Evolutionary conservation across 2,797 vertebrate species (phyloP), one percentile per base, ranked within the genome.

Genomic region (Calcarius lapponicus): DNA sequence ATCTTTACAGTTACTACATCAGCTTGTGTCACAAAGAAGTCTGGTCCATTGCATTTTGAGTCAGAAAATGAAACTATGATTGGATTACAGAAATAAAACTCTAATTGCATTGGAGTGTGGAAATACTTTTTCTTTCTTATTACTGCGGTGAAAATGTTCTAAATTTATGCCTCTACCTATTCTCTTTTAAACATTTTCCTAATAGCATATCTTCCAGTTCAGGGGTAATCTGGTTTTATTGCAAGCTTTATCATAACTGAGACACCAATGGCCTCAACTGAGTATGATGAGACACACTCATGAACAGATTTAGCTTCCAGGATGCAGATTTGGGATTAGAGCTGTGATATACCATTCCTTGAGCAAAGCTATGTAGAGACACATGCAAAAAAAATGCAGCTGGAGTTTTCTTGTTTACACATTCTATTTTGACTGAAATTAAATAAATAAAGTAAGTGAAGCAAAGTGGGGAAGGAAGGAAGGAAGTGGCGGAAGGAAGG

Each of bases 31-130:
- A 82, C 34, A 45, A n/a, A 65, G 51, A 80, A 60, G 8, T 66
- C 58, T 78, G 20, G 5, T 32, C 50, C 10, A 9, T 53, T 89
- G 24, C 19, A 72, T 89, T 93, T 91, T 90, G 43, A 85, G 43
- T 2, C 31, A 80, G 72, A 82, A 85, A 0, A 92, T 71, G 22
- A 91, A 96, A 89, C 67, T 74, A 43, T 74, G 31, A 87, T 82
- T 73, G 61, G 53, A 91, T 92, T 96, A 67, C 29, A 90, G 64
- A 84, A 94, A 92, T 73, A 80, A 86, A 94, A 21, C n/a, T 64
- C n/a, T 62, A 89, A 89, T 80, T 17, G 29, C 42, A 7, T 45
- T 79, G 16, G 10, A 86, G 4, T 47, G 20, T 80, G 54, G 54
- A 96, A 95, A 82, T 47, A 60, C 32, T 57, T 81, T 78, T 72